Base-by-base conservation (phyloP, 2,113 vertebrate genomes). In the Indicator maculatus region DNA sequence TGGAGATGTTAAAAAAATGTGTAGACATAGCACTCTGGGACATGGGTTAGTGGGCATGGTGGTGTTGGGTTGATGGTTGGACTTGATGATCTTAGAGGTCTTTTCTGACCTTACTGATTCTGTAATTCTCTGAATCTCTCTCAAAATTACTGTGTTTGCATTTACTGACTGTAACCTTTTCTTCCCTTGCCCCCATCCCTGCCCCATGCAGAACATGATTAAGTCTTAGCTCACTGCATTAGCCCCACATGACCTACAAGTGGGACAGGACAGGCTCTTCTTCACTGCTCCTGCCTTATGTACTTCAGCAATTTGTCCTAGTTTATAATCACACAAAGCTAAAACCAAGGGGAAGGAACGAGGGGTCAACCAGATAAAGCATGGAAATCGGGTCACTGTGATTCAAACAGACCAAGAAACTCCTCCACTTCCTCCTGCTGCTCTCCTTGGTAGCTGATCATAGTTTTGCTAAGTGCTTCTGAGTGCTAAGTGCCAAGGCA, bases 211-310 rank as follows among this genome's bases (percentile, higher is more conserved):
- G 41, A 73, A 20, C 20, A 31, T 31, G 36, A 11, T 30, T 31
- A 50, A 69, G 12, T 52, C 52, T 44, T 41, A 63, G n/a, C 19
- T 86, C 67, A 27, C 14, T 7, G 20, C 11, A 2, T 66, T 44
- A 75, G 28, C 27, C 9, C 17, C 19, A 20, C 31, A 41, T 0
- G 0, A 33, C 45, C 31, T 63, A 9, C 41, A 38, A n/a, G 75
- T 1, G 1, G 55, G 30, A 20, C 39, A 74, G 52, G 30, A 53
- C 63, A 19, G 2, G 55, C 41, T 60, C 31, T 80, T 65, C 28
- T 75, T n/a, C 8, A 18, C 11, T 33, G 20, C 11, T 59, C 47
- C 64, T 82, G 39, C 53, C 31, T 85, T 71, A 39, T 39, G 31
- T 4, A 39, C 15, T 17, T 79, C 85, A 59, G 20, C 36, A 38